Evolutionary conservation across 2,888 invertebrate species (phyloP), one percentile per base, ranked within the genome.

Genomic region (Perizoma affinitatum): DNA sequence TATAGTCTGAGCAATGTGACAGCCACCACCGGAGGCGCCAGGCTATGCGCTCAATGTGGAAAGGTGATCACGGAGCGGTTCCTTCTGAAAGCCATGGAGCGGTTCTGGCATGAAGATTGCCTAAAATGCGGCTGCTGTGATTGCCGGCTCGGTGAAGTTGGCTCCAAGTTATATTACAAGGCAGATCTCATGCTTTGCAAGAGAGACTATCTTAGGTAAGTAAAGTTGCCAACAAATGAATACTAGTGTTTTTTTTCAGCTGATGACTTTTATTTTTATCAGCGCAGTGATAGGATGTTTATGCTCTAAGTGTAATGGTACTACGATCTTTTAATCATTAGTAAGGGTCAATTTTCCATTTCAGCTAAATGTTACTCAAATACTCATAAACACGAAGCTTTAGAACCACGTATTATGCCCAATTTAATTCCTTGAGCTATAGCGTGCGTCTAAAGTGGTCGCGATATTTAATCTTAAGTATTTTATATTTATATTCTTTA

Each of bases 81-180:
- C 85, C 94, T 97, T 47, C 93, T 97, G 72, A 96, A 96, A 81
- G 97, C 97, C 0, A 93, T 98, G 88, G 97, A 98, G 83, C 93
- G 97, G 82, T 97, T 95, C 88, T 98, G 98, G 98, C 98, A 98
- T 90, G 98, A 98, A 76, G 98, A 98, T 88, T 98, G 98, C 79
- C 94, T 98, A 68, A 98, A 98, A 82, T 97, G 97, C 80, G 97
- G 97, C 63, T 97, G 97, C 88, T 98, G 98, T 82, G 97, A 97
- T 87, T 98, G 97, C 85, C 94, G 97, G 54, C 94, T 98, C n/a
- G 98, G 97, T 1, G 98, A 98, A 88, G 97, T 98, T 44, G 98
- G 98, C 66, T 97, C 97, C 57, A 97, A 97, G 68, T 93, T 98
- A 53, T 98, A 97, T 90, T 96, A 97, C 74, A 97, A 97, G 87